Evolutionary conservation across 2,113 vertebrate genomes (phyloP).

Genomic region (Theristicus caerulescens): DNA sequence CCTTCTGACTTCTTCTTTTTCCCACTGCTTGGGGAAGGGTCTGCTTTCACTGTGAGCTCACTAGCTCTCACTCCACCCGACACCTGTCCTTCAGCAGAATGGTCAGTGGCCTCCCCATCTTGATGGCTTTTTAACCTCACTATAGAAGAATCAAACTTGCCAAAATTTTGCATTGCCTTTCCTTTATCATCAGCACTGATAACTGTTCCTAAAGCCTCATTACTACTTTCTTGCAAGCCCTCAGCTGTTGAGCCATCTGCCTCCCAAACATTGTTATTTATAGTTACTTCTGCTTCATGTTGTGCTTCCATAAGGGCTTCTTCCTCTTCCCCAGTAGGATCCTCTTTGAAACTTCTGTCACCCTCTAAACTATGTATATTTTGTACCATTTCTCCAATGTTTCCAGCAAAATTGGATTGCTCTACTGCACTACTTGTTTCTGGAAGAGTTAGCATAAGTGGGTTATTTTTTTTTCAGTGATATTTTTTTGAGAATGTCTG

Average conservation of each 20-base stretch:
- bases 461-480: not conserved
- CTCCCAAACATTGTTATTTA: constrained; percentile 67
- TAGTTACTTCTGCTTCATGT: constrained; percentile 62
- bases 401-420: not conserved
- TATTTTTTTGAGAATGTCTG: not conserved
- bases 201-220: constrained; percentile 65
- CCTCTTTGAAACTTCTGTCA: constrained; percentile 28
- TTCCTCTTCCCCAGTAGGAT: constrained; percentile 45
- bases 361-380: constrained; percentile 12
- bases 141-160: constrained; percentile 89
- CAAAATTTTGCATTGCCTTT: constrained; percentile 53
- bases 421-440: constrained; percentile 40
- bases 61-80: not conserved
- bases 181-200: constrained; percentile 67
- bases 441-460: not conserved
- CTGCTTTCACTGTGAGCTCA: constrained; percentile 44
- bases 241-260: constrained; percentile 70
- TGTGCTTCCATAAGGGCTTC: constrained; percentile 63
- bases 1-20: constrained; percentile 75
- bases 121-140: constrained; percentile 81
- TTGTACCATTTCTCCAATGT: not conserved
- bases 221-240: constrained; percentile 58
- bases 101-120: constrained; percentile 71
- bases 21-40: constrained; percentile 52
- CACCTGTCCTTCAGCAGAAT: constrained; percentile 58